A percentile compares a stretch with the other conserved stretches of the same genome.
phyloP scores from a whole-genome alignment of 1,140 invertebrate genomes.

The Caenorhabditis brenneri region DNA sequence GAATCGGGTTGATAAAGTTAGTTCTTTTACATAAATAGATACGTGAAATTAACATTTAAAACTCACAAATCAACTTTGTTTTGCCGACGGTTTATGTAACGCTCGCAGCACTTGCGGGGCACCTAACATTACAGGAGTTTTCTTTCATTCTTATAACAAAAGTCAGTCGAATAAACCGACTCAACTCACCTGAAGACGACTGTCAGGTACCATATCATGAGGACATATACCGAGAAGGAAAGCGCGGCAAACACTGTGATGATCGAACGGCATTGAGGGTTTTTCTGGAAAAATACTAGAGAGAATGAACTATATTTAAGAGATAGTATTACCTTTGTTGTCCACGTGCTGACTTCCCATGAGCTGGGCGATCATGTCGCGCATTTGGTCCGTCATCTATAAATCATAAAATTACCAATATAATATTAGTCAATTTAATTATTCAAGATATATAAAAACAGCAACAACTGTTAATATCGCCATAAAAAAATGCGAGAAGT shows the following conservation, averaged over 20 bases:
- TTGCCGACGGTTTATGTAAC: conserved; percentile 48
- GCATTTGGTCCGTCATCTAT: conserved; percentile 66
- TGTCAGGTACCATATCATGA: conserved; percentile 65
- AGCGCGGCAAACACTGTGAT: conserved; percentile 66
- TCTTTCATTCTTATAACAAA: neutral
- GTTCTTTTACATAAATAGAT: neutral
- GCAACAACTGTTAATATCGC: neutral
- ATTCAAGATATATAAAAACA: neutral
- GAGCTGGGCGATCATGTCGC: conserved; percentile 69
- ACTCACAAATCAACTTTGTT: conserved; percentile 42
- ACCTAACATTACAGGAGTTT: conserved; percentile 26
- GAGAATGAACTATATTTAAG: neutral
- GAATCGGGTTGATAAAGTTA: neutral
- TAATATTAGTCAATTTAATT: neutral
- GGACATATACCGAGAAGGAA: conserved; percentile 69
- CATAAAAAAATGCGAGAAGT: neutral
- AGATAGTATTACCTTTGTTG: conserved; percentile 60
- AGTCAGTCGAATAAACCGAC: neutral
- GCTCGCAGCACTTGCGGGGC: neutral
- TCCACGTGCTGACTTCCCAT: conserved; percentile 61
- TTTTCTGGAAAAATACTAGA: conserved; percentile 51
- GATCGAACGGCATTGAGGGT: conserved; percentile 64
- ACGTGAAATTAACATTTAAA: neutral
- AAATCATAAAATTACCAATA: neutral
- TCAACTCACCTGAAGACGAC: conserved; percentile 58